A percentile compares a stretch with the other conserved stretches of the same genome.
Evolutionary conservation across 2,888 invertebrate genomes (phyloP).

Genomic region (Tineola bisselliella): DNA sequence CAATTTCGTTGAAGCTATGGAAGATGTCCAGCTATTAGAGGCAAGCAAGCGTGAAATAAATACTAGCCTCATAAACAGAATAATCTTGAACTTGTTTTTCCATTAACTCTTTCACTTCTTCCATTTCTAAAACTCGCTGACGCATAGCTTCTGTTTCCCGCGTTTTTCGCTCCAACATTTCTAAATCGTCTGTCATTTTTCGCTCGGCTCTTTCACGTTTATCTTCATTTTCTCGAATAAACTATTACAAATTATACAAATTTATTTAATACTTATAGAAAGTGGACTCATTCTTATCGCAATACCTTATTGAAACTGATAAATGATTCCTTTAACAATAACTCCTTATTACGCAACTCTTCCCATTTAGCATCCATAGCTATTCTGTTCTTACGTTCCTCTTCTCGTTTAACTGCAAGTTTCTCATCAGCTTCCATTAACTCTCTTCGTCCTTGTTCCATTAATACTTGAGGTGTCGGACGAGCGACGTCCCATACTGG

Average conservation of each 20-base stretch:
- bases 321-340: constrained; percentile 65
- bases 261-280: too few relatives aligned
- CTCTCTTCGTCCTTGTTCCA: constrained; percentile 64
- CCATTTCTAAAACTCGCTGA: constrained; percentile 53
- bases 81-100: constrained; percentile 67
- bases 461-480: constrained; percentile 61
- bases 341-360: constrained; percentile 61
- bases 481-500: constrained; percentile 72
- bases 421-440: constrained; percentile 59
- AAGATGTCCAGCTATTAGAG: too few relatives aligned
- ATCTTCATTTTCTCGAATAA: constrained; percentile 72
- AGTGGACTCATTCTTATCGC: too few relatives aligned
- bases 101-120: constrained; percentile 61
- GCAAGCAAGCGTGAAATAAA: too few relatives aligned
- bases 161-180: constrained; percentile 51
- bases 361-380: constrained; percentile 65
- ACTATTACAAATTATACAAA: constrained; percentile 32
- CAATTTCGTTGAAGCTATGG: too few relatives aligned
- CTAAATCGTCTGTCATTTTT: constrained; percentile 65
- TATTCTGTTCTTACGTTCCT: constrained; percentile 44
- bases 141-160: constrained; percentile 63
- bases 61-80: constrained; percentile 64
- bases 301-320: constrained; percentile 69
- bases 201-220: constrained; percentile 70
- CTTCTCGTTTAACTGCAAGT: constrained; percentile 47